phyloP scores from a whole-genome alignment of 2,113 vertebrate genomes.

The Oxyura jamaicensis region DNA sequence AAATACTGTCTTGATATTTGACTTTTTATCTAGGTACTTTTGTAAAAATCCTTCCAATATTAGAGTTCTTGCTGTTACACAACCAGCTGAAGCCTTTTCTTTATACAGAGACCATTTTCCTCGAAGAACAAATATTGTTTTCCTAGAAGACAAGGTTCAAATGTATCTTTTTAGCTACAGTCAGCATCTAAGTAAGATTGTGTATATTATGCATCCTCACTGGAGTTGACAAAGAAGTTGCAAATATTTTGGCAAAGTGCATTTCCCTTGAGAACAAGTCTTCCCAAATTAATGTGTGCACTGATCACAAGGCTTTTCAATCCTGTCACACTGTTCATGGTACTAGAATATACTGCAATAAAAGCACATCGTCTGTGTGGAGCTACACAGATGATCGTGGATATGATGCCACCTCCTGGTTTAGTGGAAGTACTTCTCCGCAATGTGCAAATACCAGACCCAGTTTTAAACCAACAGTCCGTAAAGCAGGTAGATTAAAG shows the following conservation, averaged over 20 bases:
- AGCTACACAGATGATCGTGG: not conserved
- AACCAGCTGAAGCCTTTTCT: not conserved
- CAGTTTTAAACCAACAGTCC: rapidly evolving
- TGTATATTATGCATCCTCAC: rapidly evolving
- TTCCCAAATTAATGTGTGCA: not conserved
- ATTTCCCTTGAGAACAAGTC: not conserved
- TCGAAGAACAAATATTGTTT: not conserved
- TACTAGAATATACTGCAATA: rapidly evolving
- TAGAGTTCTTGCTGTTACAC: not conserved
- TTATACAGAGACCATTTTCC: not conserved
- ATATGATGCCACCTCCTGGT: conserved; percentile 17
- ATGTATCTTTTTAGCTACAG: not conserved
- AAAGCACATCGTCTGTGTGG: rapidly evolving
- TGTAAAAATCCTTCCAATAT: not conserved
- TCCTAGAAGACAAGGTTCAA: not conserved
- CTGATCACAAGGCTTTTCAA: not conserved
- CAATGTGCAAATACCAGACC: too few species aligned
- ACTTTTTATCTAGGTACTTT: not conserved
- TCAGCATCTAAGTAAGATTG: not conserved
- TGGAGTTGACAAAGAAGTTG: not conserved
- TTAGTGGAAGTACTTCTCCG: not conserved
- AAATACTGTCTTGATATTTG: not conserved
- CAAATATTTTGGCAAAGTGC: not conserved
- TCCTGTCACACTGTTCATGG: too few species aligned
- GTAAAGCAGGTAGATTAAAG: too few species aligned